Percentiles rank a stretch among this genome's conserved stretches.
phyloP scores from a whole-genome alignment of 2,113 vertebrate genomes.

The Phodopus roborovskii region DNA sequence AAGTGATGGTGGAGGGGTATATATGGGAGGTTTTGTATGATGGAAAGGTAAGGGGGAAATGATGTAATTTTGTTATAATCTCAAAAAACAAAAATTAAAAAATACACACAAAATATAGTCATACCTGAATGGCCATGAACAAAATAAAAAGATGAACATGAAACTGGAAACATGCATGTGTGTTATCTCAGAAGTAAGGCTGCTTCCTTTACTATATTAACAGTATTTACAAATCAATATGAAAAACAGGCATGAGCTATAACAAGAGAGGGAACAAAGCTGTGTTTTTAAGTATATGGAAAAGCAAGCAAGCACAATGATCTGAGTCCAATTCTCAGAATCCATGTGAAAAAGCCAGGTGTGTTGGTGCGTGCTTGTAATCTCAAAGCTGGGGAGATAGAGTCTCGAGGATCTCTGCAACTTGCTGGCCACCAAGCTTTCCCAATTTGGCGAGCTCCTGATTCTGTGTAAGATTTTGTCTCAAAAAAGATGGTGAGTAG shows the following conservation, averaged over 20 bases:
- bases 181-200: not conserved
- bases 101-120: not conserved
- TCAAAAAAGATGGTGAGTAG: no score
- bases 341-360: no score
- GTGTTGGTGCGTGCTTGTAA: not conserved
- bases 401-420: not conserved
- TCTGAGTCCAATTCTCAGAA: not conserved
- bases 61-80: not conserved
- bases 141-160: not conserved
- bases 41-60: not conserved
- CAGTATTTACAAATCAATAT: not conserved
- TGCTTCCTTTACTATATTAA: slow-evolving; percentile 29
- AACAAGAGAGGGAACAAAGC: not conserved
- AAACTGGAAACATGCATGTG: not conserved
- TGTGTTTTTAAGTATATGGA: not conserved
- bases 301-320: not conserved
- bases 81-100: not conserved
- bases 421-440: not conserved
- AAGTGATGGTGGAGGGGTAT: not conserved
- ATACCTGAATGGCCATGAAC: not conserved
- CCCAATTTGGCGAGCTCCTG: not conserved
- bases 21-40: not conserved
- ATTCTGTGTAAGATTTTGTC: not conserved
- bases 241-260: not conserved
- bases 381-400: no score